Percentiles rank a stretch among this genome's conserved stretches.
Conservation (phyloP, 2,888 invertebrate species). For the Deilephila elpenor region DNA sequence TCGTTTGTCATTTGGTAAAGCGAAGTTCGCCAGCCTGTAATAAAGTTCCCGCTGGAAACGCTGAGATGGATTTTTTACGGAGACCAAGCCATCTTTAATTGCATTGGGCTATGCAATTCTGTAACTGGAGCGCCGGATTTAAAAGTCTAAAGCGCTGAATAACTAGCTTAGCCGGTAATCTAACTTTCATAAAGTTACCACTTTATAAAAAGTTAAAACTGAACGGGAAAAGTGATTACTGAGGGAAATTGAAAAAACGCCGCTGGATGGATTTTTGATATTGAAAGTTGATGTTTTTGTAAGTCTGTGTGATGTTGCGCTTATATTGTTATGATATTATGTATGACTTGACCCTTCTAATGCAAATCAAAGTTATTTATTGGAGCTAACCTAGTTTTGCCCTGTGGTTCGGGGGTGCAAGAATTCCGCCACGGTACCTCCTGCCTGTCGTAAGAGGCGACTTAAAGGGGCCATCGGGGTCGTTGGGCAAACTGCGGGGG, state of each 20-base stretch:
- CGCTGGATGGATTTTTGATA: not conserved
- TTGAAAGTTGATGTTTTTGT: not conserved
- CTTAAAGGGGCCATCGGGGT: no score
- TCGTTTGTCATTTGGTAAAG: constrained; percentile 15
- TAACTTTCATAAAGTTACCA: constrained; percentile 31
- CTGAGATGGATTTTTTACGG: constrained; percentile 42
- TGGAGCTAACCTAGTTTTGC: no score
- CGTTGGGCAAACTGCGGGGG: no score
- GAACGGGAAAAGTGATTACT: constrained; percentile 23
- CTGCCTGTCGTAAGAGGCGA: no score
- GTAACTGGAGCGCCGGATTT: constrained; percentile 27
- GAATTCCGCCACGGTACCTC: no score
- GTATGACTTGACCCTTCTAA: not conserved
- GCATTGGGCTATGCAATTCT: constrained; percentile 35
- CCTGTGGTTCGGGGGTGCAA: no score
- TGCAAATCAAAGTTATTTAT: no score
- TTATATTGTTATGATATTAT: not conserved
- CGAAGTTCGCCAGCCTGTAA: constrained; percentile 18
- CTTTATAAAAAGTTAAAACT: constrained; percentile 26
- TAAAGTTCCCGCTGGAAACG: constrained; percentile 46
- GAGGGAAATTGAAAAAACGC: constrained; percentile 5
- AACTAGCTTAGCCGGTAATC: constrained; percentile 33
- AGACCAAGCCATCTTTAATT: constrained; percentile 42
- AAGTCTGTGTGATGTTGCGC: not conserved
- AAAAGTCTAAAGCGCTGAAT: constrained; percentile 24